phyloP scores from a whole-genome alignment of 2,113 vertebrate genomes.

The Ellobius talpinus region DNA sequence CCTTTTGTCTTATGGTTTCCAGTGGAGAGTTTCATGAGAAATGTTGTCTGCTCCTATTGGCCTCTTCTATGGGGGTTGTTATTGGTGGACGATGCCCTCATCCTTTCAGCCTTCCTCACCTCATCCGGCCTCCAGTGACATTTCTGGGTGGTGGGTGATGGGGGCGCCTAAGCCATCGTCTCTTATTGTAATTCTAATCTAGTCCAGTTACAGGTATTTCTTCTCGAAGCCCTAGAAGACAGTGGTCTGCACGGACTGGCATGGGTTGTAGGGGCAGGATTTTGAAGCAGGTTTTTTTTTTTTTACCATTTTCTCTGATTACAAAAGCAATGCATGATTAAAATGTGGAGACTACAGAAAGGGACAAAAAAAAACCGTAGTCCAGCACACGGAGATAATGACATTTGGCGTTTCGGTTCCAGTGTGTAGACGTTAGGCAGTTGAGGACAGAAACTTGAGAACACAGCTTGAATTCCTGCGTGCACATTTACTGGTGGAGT shows the following conservation, averaged over 20 bases:
- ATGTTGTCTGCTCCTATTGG: not conserved
- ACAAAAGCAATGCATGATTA: not conserved
- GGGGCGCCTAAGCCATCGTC: slow-evolving; percentile 33
- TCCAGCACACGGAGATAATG: not conserved
- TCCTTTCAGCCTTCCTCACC: slow-evolving; percentile 67
- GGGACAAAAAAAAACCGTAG: not conserved
- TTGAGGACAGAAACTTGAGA: slow-evolving; percentile 15
- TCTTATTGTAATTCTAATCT: slow-evolving; percentile 56
- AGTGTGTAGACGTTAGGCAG: not conserved
- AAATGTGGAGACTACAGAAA: not conserved
- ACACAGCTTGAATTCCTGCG: not conserved
- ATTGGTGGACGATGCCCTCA: slow-evolving; percentile 64
- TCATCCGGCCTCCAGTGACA: slow-evolving; percentile 68
- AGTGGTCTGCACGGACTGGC: slow-evolving; percentile 50
- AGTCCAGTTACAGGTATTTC: slow-evolving; percentile 56
- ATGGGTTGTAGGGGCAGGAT: not conserved
- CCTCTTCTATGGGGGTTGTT: slow-evolving; percentile 58
- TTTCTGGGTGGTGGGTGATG: slow-evolving; percentile 45
- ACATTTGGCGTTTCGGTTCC: not conserved
- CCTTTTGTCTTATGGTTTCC: slow-evolving; percentile 40
- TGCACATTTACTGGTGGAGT: not conserved
- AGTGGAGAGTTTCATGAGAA: slow-evolving; percentile 59
- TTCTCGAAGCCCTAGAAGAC: slow-evolving; percentile 66
- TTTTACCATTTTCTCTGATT: slow-evolving; percentile 9
- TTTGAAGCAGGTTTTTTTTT: slow-evolving; percentile 5